A percentile compares a stretch with the other conserved stretches of the same genome.
These are phyloP conservation scores for Papilio dardanus DNA, from an alignment of 1,140 invertebrate species.

Conservation along the genomic window DNA sequence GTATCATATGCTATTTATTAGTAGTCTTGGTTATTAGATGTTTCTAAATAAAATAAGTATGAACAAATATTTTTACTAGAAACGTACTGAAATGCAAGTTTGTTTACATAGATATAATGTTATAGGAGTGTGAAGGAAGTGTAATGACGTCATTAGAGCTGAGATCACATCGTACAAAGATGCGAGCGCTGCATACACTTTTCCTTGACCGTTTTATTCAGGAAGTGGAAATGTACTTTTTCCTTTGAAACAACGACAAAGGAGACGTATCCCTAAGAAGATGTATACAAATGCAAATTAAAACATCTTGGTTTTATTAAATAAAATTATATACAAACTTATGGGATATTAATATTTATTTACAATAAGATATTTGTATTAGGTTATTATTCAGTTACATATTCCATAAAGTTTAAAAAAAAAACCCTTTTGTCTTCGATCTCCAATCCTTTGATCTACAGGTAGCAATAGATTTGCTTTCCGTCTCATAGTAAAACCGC, in stretches of 20 bases:
- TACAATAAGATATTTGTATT: no score
- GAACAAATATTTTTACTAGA: neutral
- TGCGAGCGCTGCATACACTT: constrained; percentile 6
- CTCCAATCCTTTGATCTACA: neutral
- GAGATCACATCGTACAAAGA: constrained; percentile 14
- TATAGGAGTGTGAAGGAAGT: constrained; percentile 3
- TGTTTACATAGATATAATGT: neutral
- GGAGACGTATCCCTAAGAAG: neutral
- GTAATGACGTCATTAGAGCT: constrained; percentile 17
- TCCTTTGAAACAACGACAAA: constrained; percentile 12
- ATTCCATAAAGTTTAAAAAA: neutral
- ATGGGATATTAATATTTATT: no score
- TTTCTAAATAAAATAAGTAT: neutral
- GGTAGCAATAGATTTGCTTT: neutral
- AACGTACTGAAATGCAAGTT: neutral
- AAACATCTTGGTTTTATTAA: neutral
- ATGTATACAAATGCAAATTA: neutral
- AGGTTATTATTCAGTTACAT: no score
- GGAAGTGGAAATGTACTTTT: constrained; percentile 22
- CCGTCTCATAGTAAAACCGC: neutral
- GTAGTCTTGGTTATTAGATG: neutral
- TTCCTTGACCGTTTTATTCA: constrained; percentile 24
- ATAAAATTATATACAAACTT: no score
- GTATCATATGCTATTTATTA: no score
- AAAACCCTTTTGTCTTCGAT: neutral